Evolutionary conservation across 2,888 invertebrate species (phyloP), one percentile per base, ranked within the genome.

Genomic region (Xylocampa areola): DNA sequence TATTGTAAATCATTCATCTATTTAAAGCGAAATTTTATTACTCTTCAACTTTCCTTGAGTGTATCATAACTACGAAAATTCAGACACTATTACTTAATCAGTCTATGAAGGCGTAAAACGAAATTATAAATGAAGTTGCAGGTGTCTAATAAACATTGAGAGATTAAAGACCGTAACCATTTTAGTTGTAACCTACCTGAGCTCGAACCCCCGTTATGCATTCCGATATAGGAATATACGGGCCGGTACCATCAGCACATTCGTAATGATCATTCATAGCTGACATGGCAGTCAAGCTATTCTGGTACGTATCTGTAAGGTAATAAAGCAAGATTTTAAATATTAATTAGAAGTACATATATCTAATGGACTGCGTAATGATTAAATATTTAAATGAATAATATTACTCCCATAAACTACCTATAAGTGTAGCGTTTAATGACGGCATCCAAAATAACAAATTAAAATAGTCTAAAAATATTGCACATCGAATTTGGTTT

Each of bases 221-320:
- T 89, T 98, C 98, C 49, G 97, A 98, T 74, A 98, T 97, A 6
- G 98, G 97, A 89, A 98, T 98, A 86, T 98, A 98, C 0, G 98
- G 97, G 16, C 97, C 97, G 7, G 97, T 87, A 19, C 76, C 70
- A 11, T 89, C 82, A 1, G 77, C 67, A 39, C 73, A 51, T 32
- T 82, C 85, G 40, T 79, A 80, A 19, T 82, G 81, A n/a, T 85
- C 85, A 40, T 77, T 84, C 61, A 76, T 63, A 0, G 81, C 75
- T 1, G 82, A 53, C 25, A 76, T 62, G 4, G 76, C 30, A 2
- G 51, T 52, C 23, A 78, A 25, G 39, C 67, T 83, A 52, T 79
- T 85, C 52, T 82, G 84, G 59, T 82, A 85, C 2, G 80, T 63
- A 7, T 80, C 90, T 90, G 81, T 47, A 87, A 88, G 32, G 48